Evolutionary conservation across 1,140 invertebrate species (phyloP).

Genomic region (Euglossa dilemma): DNA sequence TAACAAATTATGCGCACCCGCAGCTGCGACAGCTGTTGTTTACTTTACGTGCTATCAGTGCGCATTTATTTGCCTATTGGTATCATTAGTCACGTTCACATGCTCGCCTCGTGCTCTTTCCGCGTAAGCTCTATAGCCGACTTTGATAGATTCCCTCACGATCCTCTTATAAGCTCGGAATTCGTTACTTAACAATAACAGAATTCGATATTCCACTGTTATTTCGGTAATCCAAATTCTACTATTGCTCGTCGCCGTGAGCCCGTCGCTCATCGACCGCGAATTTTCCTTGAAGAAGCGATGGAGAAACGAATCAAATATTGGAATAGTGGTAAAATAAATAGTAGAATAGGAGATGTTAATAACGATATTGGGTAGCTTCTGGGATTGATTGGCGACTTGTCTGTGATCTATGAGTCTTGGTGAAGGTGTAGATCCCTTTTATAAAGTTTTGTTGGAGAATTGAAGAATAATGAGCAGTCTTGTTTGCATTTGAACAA

Average conservation of each 20-base stretch:
- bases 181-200: not conserved
- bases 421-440: not conserved
- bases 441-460: not conserved
- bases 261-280: too few relatives aligned
- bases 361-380: too few relatives aligned
- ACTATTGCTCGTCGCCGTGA: not conserved
- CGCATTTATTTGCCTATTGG: constrained; percentile 47
- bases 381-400: too few relatives aligned
- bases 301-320: not conserved
- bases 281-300: not conserved
- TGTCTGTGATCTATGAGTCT: not conserved
- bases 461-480: not conserved
- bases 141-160: not conserved
- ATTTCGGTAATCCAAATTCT: not conserved
- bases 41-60: constrained; percentile 41
- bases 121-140: not conserved
- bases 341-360: too few relatives aligned
- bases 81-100: constrained; percentile 30
- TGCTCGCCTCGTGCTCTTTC: constrained; percentile 6
- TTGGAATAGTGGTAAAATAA: not conserved
- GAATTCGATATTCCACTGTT: not conserved
- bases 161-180: not conserved
- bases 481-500: not conserved
- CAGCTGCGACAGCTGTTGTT: constrained; percentile 32
- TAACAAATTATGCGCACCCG: constrained; percentile 47